phyloP scores from a whole-genome alignment of 2,797 vertebrate genomes.

The Myotis vivesi region DNA sequence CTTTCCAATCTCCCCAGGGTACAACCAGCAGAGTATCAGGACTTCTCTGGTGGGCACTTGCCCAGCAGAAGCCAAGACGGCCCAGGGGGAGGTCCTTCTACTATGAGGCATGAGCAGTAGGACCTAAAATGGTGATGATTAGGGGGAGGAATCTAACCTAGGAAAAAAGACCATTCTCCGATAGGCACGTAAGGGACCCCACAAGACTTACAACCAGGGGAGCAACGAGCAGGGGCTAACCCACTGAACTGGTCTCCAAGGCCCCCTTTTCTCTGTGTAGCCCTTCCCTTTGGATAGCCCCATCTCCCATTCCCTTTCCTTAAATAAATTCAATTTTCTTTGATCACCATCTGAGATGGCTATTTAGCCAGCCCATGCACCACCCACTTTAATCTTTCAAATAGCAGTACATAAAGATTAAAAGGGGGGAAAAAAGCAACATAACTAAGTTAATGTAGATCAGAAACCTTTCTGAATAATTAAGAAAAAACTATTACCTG shows the following conservation, averaged over 20 bases:
- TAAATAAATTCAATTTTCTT: too few relatives aligned
- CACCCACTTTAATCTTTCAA: too few relatives aligned
- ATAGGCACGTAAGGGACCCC: too few relatives aligned
- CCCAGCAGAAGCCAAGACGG: not conserved
- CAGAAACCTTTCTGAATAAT: not conserved
- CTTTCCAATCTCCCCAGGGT: not conserved
- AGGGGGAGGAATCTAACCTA: not conserved
- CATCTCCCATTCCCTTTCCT: too few relatives aligned
- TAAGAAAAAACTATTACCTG: not conserved
- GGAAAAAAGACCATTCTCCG: not conserved
- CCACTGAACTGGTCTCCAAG: too few relatives aligned
- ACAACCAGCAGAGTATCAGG: not conserved
- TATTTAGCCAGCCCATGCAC: too few relatives aligned
- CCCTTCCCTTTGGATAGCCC: too few relatives aligned
- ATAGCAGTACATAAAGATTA: not conserved
- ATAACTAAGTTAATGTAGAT: not conserved
- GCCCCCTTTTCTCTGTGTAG: too few relatives aligned
- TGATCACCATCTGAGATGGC: too few relatives aligned
- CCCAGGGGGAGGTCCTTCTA: not conserved
- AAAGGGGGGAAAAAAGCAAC: not conserved
- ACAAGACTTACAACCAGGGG: too few relatives aligned
- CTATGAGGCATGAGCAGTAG: not conserved
- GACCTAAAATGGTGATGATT: not conserved
- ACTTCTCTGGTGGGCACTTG: not conserved
- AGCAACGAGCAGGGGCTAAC: too few relatives aligned